Evolutionary conservation across 2,113 vertebrate species (phyloP).

Genomic region (Muntiacus muntjak): DNA sequence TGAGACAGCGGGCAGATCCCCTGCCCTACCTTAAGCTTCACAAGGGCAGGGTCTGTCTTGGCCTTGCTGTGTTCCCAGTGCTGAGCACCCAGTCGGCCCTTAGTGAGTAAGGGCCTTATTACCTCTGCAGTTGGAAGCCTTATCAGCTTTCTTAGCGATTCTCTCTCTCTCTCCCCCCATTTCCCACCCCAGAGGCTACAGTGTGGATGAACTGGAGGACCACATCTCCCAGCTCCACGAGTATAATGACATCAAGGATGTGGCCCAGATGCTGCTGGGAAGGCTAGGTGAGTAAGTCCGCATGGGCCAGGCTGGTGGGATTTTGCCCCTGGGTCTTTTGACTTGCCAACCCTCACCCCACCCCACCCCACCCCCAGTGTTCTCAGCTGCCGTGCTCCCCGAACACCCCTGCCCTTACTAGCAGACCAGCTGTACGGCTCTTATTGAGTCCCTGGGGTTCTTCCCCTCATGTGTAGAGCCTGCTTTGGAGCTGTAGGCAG

Average conservation of each 20-base stretch:
- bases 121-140: background rate
- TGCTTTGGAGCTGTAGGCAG: background rate
- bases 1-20: background rate
- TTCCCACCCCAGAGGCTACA: conserved; percentile 85
- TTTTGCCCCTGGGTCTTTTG: background rate
- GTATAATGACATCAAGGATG: conserved; percentile 96
- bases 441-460: background rate
- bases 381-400: background rate
- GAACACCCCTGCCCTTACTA: background rate
- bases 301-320: background rate
- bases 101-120: background rate
- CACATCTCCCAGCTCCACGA: conserved; percentile 93
- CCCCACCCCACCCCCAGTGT: background rate
- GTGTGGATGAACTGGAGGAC: conserved; percentile 86
- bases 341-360: background rate
- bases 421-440: background rate
- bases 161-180: background rate
- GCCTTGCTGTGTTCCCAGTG: background rate
- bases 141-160: background rate
- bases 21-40: background rate
- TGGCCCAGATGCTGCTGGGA: conserved; percentile 92
- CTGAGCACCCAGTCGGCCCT: background rate
- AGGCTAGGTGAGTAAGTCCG: conserved; percentile 84
- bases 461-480: background rate
- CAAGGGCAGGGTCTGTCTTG: background rate